Evolutionary conservation across 2,797 vertebrate species (phyloP), one percentile per base, ranked within the genome.

Genomic region (Manis pentadactyla): DNA sequence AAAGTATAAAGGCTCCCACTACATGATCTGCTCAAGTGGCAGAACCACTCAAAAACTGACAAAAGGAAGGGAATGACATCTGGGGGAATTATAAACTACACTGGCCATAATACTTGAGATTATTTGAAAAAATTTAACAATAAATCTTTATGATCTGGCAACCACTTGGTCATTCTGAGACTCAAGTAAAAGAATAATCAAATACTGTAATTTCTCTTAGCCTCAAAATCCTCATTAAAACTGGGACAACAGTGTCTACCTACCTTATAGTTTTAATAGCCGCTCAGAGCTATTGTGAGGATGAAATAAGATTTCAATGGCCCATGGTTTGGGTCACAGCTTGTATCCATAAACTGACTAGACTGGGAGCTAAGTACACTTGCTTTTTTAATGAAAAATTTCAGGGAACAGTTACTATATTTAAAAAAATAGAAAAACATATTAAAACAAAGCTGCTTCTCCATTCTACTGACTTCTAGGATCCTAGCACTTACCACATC

Each of bases 401-500:
- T 57, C 23, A 71, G 51, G 42, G 17, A 93, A 74, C 7, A 81
- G 49, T 53, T 55, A 69, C 12, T 34, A 75, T n/a, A 79, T 61
- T 53, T 18, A 23, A 27, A 63, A 13, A 42, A 39, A 71, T 1
- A 23, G 19, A 10, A 29, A 75, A 87, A 13, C 8, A 59, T 3
- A 74, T 77, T 74, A 51, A 94, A 92, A 37, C 14, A 64, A 90
- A 53, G 34, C 31, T 81, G n/a, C 5, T n/a, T 82, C 78, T 73
- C 2, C 55, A n/a, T 64, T 87, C 27, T 77, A 21, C 13, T 61
- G 59, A 27, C 31, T 57, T 25, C 11, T 1, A 5, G 51, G 1
- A 0, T 2, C 10, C 7, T 0, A 34, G 34, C 59, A 98, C 99
- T 99, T 97, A 99, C 99, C 99, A 99, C 99, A 92, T 99, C 99